Evolutionary conservation across 2,888 invertebrate species (phyloP).

Genomic region (Metacarcinus magister): DNA sequence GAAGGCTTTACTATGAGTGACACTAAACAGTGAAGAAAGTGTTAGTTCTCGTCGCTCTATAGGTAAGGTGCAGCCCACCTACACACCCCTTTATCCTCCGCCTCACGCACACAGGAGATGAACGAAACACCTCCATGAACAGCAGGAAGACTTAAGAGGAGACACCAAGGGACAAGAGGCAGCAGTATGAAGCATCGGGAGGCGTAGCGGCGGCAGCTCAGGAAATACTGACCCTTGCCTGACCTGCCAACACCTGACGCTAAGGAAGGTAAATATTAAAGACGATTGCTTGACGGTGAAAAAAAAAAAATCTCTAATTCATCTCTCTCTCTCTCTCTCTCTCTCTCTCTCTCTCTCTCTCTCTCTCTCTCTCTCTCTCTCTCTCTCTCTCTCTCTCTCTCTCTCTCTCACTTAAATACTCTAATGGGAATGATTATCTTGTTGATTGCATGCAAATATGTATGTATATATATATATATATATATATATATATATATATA

Average conservation of each 20-base stretch:
- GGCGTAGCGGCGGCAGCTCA: not conserved
- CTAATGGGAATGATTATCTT: not conserved
- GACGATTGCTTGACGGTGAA: not conserved
- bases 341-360: slow-evolving; percentile 2
- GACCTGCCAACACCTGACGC: not conserved
- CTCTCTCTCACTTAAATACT: not conserved
- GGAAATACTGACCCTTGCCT: slow-evolving; percentile 8
- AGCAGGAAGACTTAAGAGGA: not conserved
- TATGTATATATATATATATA: no score
- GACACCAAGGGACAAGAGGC: not conserved
- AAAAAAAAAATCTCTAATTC: not conserved
- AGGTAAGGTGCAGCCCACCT: not conserved
- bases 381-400: not conserved
- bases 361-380: slow-evolving; percentile 26
- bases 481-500: no score
- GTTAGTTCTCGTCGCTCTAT: not conserved
- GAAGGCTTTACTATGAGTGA: not conserved
- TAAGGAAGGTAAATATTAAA: not conserved
- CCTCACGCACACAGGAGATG: not conserved
- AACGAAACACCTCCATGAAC: not conserved
- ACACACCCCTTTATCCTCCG: not conserved
- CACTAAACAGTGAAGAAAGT: not conserved
- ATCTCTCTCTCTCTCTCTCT: not conserved
- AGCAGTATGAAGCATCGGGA: not conserved
- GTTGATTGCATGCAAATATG: not conserved